Conservation (phyloP, 2,113 vertebrate genomes). For the Xiphophorus maculatus region DNA sequence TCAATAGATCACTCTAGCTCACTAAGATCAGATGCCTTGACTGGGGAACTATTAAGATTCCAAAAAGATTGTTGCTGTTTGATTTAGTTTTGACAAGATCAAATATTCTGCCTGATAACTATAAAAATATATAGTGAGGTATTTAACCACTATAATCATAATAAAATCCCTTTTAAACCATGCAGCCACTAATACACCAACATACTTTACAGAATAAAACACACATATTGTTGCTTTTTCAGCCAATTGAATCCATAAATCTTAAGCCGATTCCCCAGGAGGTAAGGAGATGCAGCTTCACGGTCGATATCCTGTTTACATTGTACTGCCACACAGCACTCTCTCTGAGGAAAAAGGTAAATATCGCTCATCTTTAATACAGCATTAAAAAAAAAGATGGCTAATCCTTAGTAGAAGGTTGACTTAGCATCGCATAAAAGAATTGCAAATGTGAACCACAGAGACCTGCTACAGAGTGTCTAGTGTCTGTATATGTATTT, state of each 20-base stretch:
- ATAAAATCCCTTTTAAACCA: neutral
- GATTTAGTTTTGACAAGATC: neutral
- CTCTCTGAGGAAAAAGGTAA: slow-evolving; percentile 31
- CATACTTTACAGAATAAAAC: neutral
- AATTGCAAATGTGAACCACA: slow-evolving; percentile 25
- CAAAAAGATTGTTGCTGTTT: neutral
- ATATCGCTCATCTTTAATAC: slow-evolving; percentile 35
- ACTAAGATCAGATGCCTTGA: slow-evolving; percentile 7
- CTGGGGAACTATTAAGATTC: neutral
- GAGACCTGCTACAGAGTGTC: slow-evolving; percentile 21
- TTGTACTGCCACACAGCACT: slow-evolving; percentile 26
- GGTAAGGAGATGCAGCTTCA: slow-evolving; percentile 37
- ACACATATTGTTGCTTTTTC: slow-evolving; percentile 27
- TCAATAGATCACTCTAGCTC: neutral
- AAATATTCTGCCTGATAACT: neutral
- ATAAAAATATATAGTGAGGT: neutral
- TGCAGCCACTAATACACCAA: neutral
- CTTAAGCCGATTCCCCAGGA: slow-evolving; percentile 47
- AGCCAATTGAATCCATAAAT: slow-evolving; percentile 45
- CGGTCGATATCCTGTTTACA: slow-evolving; percentile 58
- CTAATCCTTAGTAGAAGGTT: slow-evolving; percentile 41
- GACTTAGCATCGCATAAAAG: slow-evolving; percentile 44
- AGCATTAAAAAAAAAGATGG: slow-evolving; percentile 4
- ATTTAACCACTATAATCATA: neutral
- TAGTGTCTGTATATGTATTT: slow-evolving; percentile 8